Evolutionary conservation across 2,888 invertebrate genomes (phyloP).

Genomic region (Agonopterix arenella): DNA sequence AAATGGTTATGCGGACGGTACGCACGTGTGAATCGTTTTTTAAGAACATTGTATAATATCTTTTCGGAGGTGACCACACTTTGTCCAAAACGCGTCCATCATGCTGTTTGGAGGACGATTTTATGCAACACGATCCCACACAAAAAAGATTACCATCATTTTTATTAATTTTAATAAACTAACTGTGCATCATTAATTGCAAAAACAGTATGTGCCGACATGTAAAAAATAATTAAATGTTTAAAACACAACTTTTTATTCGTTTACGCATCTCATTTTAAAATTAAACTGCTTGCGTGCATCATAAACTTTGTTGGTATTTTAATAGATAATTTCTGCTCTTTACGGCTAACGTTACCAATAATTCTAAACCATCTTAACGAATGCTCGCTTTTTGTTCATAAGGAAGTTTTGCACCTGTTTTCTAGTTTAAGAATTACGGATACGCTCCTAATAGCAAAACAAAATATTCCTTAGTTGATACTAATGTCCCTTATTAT

Average conservation of each 20-base stretch:
- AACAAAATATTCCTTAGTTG: conserved; percentile 9
- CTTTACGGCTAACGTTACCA: no score
- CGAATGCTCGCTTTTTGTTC: not conserved
- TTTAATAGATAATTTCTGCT: no score
- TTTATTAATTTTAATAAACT: not conserved
- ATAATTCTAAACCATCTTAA: no score
- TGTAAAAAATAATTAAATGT: no score
- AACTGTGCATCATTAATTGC: not conserved
- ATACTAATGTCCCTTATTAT: conserved; percentile 22
- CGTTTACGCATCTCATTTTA: no score
- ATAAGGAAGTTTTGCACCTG: not conserved
- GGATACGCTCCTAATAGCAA: conserved; percentile 2
- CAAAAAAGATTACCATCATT: not conserved
- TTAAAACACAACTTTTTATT: no score
- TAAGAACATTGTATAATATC: conserved; percentile 42
- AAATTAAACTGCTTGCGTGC: no score
- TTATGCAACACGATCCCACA: conserved; percentile 21
- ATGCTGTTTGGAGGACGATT: conserved; percentile 26
- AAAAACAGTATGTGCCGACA: not conserved
- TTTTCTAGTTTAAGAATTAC: not conserved
- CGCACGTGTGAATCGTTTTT: conserved; percentile 44
- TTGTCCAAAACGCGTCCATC: conserved; percentile 45
- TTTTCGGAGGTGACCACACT: conserved; percentile 50
- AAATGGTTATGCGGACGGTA: conserved; percentile 29
- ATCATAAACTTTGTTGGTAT: no score